These are phyloP conservation scores for Pristionchus fissidentatus DNA, from an alignment of 2,888 invertebrate genomes.

Conservation along the genomic window DNA sequence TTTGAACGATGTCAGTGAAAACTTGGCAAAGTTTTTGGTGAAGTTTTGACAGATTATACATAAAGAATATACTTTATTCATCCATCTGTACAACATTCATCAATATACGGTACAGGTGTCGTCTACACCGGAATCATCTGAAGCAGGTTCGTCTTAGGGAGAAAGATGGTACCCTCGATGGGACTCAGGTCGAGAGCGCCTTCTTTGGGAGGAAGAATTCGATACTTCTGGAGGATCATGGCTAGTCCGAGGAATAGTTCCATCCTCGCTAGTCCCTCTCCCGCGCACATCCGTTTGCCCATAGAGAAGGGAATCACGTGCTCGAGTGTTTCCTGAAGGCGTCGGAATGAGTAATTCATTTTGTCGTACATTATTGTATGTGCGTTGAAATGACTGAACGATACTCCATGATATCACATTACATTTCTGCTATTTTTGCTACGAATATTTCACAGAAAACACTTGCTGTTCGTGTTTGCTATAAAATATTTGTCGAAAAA, in stretches of 20 bases:
- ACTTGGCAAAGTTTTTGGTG: too few species aligned
- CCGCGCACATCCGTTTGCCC: slow-evolving; percentile 24
- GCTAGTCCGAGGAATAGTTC: slow-evolving; percentile 24
- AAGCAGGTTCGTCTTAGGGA: background rate
- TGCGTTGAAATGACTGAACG: background rate
- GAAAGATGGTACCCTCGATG: background rate
- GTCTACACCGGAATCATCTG: background rate
- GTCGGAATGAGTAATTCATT: background rate
- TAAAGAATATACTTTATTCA: too few species aligned
- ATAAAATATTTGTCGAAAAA: too few species aligned
- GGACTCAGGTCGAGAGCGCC: background rate
- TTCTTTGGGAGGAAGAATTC: slow-evolving; percentile 1
- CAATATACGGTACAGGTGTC: too few species aligned
- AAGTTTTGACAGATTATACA: too few species aligned
- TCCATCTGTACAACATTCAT: too few species aligned
- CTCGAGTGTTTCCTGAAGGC: background rate
- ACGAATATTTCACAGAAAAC: background rate
- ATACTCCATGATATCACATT: background rate
- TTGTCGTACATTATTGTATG: background rate
- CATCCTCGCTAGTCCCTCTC: slow-evolving; percentile 43
- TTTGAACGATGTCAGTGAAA: too few species aligned
- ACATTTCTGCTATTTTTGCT: background rate
- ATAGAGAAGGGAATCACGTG: background rate
- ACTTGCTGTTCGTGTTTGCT: too few species aligned
- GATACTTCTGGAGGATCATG: slow-evolving; percentile 35